Base-by-base conservation (phyloP, 2,113 vertebrate genomes). In the Toxotes chatareus region DNA sequence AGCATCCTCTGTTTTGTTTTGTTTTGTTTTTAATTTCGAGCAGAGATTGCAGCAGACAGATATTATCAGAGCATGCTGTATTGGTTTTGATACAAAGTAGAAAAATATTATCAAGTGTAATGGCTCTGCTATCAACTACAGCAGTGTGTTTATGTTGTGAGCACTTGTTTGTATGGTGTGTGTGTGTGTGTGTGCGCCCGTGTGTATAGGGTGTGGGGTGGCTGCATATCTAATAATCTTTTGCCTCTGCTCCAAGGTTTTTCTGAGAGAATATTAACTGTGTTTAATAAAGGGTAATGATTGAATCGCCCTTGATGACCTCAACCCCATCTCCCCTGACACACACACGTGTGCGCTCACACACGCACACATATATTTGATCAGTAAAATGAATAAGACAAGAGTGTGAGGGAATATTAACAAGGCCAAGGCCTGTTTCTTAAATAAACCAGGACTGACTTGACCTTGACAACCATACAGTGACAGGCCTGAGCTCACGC, bases 241-340 rank as follows among this genome's bases (percentile, higher is more conserved):
- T 84, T 51, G n/a, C 79, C 40, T 68, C 10, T 84, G 61, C 84
- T 73, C 51, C 70, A 51, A 84, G 68, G 55, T 81, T 89, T 87
- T 88, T 90, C 86, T 76, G 61, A 91, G 76, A 78, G 85, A 93
- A 94, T 89, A 90, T 88, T 82, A 92, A 91, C 78, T 73, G 70
- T 78, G 67, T 86, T 92, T 88, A 86, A 90, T 89, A 87, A 91
- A 88, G 69, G 88, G 80, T 61, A 86, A 77, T 14, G 57, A 88
- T 70, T 63, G 71, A 87, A 84, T 88, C 9, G 40, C 82, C 71
- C 82, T 80, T 4, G 0, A 57, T 78, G 84, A 86, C 87, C 84
- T 76, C 49, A 80, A 78, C 77, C 56, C n/a, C 55, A 1, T 23
- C 67, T 56, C 74, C 44, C 55, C 31, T 42, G 4, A 74, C 62